Evolutionary conservation across 2,888 invertebrate genomes (phyloP), one percentile per base, ranked within the genome.

Genomic region (Eupelmus urozonus): DNA sequence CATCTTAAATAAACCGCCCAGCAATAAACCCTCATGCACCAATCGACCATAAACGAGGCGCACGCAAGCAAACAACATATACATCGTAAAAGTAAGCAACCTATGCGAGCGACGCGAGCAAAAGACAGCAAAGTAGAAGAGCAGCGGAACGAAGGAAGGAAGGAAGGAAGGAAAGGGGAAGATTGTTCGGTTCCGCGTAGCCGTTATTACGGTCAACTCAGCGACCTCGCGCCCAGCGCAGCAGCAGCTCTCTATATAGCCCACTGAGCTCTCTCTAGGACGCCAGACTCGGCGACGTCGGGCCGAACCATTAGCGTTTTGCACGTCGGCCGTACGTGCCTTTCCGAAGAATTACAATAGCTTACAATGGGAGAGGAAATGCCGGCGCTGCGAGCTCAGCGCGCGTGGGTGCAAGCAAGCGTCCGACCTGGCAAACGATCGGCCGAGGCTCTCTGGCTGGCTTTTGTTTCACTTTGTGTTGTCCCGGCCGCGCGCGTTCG

Each of bases 261-360:
- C n/a, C n/a, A n/a, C n/a, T n/a, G n/a, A n/a, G n/a, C n/a, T n/a
- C n/a, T n/a, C n/a, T n/a, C n/a, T n/a, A n/a, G n/a, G 57, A 78
- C 72, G 78, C 79, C 40, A n/a, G n/a, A n/a, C n/a, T n/a, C n/a
- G 9, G 25, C 23, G 45, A 25, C 63, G 63, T 45, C 42, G 53
- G 53, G 66, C n/a, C n/a, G 79, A 74, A 62, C 82, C 81, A 82
- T 83, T 83, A 84, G 81, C 82, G 82, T 82, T 82, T 82, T 80
- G 81, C 81, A 83, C 81, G 82, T 82, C 81, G 79, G 78, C 40
- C 75, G 84, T 85, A 85, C 84, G 85, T 83, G 85, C 83, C 80
- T 82, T 82, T 83, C 82, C 81, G 79, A 82, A 83, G 82, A 84
- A 84, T 84, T 81, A 81, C 81, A 82, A 81, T 81, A 79, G 76